A percentile compares a stretch with the other conserved stretches of the same genome.
Conservation (phyloP, 1,140 invertebrate species). For the Drosophila teissieri region DNA sequence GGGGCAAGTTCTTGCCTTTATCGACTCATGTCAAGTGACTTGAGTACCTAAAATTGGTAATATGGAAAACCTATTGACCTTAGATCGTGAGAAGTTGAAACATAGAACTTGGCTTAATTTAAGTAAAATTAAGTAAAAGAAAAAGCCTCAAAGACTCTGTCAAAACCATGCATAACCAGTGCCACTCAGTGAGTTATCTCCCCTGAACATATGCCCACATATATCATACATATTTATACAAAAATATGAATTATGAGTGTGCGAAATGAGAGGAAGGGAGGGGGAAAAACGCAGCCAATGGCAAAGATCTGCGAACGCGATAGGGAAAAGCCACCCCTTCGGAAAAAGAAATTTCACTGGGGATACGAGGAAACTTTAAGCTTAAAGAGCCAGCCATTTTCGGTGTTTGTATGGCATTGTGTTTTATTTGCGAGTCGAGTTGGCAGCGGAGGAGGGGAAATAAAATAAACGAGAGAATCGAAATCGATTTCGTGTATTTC, state of each 20-base stretch:
- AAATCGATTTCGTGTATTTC: conserved; percentile 50
- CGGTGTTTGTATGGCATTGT: conserved; percentile 14
- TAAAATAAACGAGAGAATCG: conserved; percentile 37
- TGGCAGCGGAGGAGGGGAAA: background rate
- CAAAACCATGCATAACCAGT: background rate
- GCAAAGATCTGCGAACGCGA: conserved; percentile 54
- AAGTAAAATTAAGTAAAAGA: too few species aligned
- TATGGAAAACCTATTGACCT: too few species aligned
- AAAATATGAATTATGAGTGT: conserved; percentile 51
- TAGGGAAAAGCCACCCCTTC: conserved; percentile 34
- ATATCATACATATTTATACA: conserved; percentile 31
- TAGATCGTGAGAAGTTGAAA: too few species aligned
- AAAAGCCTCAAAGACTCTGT: background rate
- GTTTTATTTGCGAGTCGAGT: background rate
- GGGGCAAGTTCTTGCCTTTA: conserved; percentile 2
- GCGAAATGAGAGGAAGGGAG: conserved; percentile 9
- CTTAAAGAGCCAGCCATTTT: conserved; percentile 34
- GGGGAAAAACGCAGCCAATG: conserved; percentile 45
- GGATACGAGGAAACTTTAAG: conserved; percentile 17
- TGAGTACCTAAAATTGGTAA: background rate
- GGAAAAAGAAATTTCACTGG: conserved; percentile 5
- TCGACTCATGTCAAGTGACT: background rate
- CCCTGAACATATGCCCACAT: conserved; percentile 25
- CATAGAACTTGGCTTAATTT: too few species aligned
- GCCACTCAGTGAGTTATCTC: conserved; percentile 4